Evolutionary conservation across 2,888 invertebrate genomes (phyloP), one percentile per base, ranked within the genome.

Genomic region (Drosophila nr. perissopoda): DNA sequence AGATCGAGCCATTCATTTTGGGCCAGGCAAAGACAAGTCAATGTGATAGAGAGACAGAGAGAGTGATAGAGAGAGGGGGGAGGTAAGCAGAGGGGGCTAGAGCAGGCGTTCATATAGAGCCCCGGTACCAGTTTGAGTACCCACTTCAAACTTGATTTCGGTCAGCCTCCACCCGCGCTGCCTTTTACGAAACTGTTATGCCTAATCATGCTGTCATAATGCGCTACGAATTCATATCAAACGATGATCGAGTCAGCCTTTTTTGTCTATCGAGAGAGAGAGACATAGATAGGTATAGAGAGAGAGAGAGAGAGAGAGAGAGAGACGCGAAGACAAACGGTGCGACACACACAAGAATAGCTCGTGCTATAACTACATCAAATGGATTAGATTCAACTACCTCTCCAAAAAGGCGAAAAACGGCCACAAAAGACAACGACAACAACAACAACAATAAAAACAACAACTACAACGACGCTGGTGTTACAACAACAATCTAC

Each of bases 131-230:
- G 69, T 70, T 69, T 48, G 42, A 70, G 72, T 86, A 79, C 79
- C 78, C 79, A 89, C 82, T 87, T 88, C 81, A 85, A 86, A 88
- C 91, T 91, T 89, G 90, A 91, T 90, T 91, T 82, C 79, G 79
- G 76, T 81, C 75, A 76, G 74, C 74, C 86, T 86, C 79, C 86
- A 81, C 89, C 84, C 84, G 76, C 81, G 79, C 79, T 82, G 83
- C 77, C 76, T 82, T 82, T 85, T 86, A 85, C 88, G 91, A 89
- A 90, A 91, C 91, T 85, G 89, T 90, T 90, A 90, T 92, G 92
- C 92, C 92, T 92, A 92, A 92, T 92, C 92, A 92, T 91, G 92
- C 91, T 92, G 92, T 92, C 92, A 92, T 91, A 92, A 92, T 91
- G 90, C 84, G 90, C 84, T 89, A 82, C 89, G 89, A 87, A 85